phyloP scores from a whole-genome alignment of 2,888 invertebrate genomes.

The Aplocera efformata region DNA sequence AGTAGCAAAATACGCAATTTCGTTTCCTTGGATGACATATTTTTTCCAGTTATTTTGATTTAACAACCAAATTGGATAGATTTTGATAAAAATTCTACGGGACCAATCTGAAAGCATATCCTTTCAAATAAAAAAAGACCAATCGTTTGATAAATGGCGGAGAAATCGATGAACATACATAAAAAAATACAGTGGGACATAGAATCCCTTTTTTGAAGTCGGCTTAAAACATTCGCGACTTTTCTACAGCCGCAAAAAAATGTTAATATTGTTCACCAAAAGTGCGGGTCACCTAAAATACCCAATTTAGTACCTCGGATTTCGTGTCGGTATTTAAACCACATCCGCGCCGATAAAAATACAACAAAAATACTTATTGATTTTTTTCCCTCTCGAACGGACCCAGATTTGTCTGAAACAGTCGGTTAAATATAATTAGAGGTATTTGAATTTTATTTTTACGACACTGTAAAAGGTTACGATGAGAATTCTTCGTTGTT shows the following conservation, averaged over 20 bases:
- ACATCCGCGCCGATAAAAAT: constrained; percentile 27
- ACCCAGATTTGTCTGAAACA: constrained; percentile 40
- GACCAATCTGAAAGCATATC: too few relatives aligned
- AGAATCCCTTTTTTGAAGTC: too few relatives aligned
- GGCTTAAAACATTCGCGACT: constrained; percentile 7
- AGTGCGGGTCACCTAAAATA: constrained; percentile 18
- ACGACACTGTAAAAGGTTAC: constrained; percentile 29
- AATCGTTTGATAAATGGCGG: too few relatives aligned
- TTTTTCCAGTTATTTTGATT: too few relatives aligned
- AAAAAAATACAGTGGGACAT: too few relatives aligned
- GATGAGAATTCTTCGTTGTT: constrained; percentile 22
- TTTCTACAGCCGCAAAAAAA: constrained; percentile 16
- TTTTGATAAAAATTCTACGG: too few relatives aligned
- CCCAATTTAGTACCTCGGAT: constrained; percentile 23
- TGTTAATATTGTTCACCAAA: constrained; percentile 12
- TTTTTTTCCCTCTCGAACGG: constrained; percentile 35
- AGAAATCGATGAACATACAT: too few relatives aligned
- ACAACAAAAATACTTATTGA: constrained; percentile 16
- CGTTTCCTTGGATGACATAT: too few relatives aligned
- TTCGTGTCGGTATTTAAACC: constrained; percentile 21
- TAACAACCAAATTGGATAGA: too few relatives aligned
- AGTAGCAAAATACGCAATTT: too few relatives aligned
- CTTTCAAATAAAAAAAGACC: too few relatives aligned
- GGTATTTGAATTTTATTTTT: constrained; percentile 30
- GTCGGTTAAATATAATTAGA: constrained; percentile 46